phyloP scores from a whole-genome alignment of 2,797 vertebrate species.

The Megaceryle alcyon region DNA sequence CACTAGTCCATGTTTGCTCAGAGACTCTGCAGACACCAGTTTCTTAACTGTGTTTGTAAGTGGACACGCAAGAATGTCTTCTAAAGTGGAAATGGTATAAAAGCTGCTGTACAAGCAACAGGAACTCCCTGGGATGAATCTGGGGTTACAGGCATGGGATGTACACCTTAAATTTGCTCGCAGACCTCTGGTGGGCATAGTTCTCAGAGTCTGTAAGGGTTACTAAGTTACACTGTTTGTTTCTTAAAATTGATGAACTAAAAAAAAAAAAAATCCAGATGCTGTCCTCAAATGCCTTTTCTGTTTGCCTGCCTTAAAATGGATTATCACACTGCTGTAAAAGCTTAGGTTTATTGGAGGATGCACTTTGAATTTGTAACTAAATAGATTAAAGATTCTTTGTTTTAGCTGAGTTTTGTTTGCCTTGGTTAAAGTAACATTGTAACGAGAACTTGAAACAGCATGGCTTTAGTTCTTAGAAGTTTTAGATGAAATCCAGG shows the following conservation, averaged over 20 bases:
- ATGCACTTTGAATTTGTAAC: background rate
- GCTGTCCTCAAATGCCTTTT: constrained; percentile 49
- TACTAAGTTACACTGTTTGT: constrained; percentile 48
- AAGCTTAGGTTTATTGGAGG: background rate
- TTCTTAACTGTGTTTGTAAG: background rate
- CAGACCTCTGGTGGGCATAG: background rate
- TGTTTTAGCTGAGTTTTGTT: background rate
- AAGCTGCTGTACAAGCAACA: background rate
- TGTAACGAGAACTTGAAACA: background rate
- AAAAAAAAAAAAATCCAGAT: constrained; percentile 28
- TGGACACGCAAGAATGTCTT: too few relatives aligned
- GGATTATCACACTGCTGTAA: background rate
- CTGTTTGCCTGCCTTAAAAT: constrained; percentile 30
- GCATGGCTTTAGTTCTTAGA: background rate
- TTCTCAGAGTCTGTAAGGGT: constrained; percentile 26
- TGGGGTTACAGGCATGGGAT: background rate
- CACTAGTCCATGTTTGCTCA: background rate
- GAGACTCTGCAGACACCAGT: background rate
- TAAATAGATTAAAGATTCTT: background rate
- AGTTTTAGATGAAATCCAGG: background rate
- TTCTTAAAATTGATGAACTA: constrained; percentile 38
- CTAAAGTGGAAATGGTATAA: background rate
- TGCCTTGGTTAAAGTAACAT: background rate
- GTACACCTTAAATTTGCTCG: background rate
- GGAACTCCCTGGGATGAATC: background rate